Base-by-base conservation (phyloP, 2,797 vertebrate species). In the Luscinia luscinia region DNA sequence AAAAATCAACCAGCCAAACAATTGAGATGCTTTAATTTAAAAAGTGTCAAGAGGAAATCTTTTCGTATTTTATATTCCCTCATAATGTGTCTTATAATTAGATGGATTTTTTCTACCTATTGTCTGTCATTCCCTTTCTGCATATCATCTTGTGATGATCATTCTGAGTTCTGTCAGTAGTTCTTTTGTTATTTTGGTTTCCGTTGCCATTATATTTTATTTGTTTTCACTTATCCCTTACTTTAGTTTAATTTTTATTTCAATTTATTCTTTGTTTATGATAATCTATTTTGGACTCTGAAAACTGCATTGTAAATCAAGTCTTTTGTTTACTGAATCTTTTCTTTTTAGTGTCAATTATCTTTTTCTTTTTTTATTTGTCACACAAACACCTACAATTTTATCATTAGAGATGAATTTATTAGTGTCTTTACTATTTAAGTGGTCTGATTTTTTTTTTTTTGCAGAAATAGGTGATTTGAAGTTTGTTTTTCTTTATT, bases 121-220 rank as follows among this genome's bases (percentile, higher is more conserved):
- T 83, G 48, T 72, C 59, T 95, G 43, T 72, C 13, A 12, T 81
- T 94, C 62, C 21, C n/a, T 72, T 94, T 84, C 87, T 84, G 78
- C 20, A 54, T 84, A 91, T 62, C 30, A 62, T 62, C 19, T 85
- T 43, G 20, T 62, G 89, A 76, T 30, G 28, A 52, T 52, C 11
- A 67, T 63, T 18, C 7, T 67, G 55, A 73, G 20, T 41, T 48
- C 27, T 85, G 87, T 93, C 76, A 68, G 30, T 45, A 74, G 6
- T 74, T 30, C 8, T 30, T 84, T 83, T 88, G 43, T 85, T 92
- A 68, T 89, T 94, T 77, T 55, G 1, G 3, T 69, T 90, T 91
- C 78, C 21, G 61, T 89, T 91, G 48, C 15, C 40, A 83, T 78
- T 75, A 16, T 77, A 26, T 86, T 81, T 61, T 78, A 66, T 84